Base-by-base conservation (phyloP, 2,113 vertebrate species). In the Nerophis ophidion region DNA sequence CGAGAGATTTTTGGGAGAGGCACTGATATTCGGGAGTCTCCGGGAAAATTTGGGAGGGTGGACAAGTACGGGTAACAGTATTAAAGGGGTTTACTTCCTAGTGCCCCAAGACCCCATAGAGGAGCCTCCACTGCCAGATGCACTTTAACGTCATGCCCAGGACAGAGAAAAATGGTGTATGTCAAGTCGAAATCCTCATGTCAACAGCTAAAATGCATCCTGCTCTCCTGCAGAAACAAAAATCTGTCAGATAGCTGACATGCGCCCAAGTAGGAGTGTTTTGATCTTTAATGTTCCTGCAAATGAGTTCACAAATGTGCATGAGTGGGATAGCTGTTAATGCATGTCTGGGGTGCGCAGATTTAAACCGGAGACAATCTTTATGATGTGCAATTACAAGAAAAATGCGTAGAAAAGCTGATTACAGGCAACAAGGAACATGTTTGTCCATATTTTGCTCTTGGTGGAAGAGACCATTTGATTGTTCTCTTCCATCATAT, bases 231-330 rank as follows among this genome's bases (percentile, higher is more conserved):
- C 72, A 76, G 87, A 85, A 86, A 82, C 80, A 84, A 86, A 80
- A 80, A 44, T 3, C 64, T 74, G 72, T 86, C 76, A 67, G 74
- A 86, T 70, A 52, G 66, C 72, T 40, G 48, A 73, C 65, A 74
- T 77, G 76, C 70, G 72, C 66, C 56, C 16, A 74, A 50, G 55
- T 70, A 77, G 70, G 71, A 80, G 71, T 74, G 74, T 71, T 63
- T 66, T 60, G 33, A 62, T 63, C 75, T 84, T 84, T 87, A 89
- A 88, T 85, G 81, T 82, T 57, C 61, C 76, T 71, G 68, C 77
- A 89, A 88, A 89, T 87, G 80, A 86, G 81, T 75, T 82, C 78
- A 81, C 82, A 86, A 84, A 87, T 89, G 82, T 69, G 65, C 76
- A 74, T 79, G 71, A 61, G 62, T 61, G 60, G 66, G 71, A 79